phyloP scores from a whole-genome alignment of 2,113 vertebrate genomes.

The Nannobrachium achirus region DNA sequence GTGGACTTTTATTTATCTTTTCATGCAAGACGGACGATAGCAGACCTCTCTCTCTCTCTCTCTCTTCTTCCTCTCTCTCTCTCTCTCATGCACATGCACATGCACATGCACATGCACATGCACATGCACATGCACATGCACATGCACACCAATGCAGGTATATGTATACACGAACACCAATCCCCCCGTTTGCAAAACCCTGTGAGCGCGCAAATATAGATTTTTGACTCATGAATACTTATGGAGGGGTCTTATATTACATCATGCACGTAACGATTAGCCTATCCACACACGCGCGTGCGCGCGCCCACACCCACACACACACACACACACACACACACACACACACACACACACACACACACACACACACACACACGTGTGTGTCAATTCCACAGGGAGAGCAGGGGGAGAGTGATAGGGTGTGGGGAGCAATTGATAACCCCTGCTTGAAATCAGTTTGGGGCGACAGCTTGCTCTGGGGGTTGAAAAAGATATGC shows the following conservation, averaged over 20 bases:
- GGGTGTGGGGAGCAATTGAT: constrained; percentile 4
- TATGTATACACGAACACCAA: not conserved
- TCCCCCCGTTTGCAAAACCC: constrained; percentile 16
- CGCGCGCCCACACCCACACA: not conserved
- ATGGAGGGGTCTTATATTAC: constrained; percentile 28
- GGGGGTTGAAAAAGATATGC: too few species aligned
- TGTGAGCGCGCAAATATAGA: constrained; percentile 41
- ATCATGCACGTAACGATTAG: constrained; percentile 28
- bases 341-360: constrained; percentile 7
- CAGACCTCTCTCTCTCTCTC: not conserved
- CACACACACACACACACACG: not conserved
- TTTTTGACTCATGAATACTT: constrained; percentile 42
- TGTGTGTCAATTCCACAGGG: not conserved
- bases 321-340: not conserved
- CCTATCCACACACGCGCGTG: not conserved
- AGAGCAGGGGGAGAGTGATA: constrained; percentile 6
- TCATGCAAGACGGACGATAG: constrained; percentile 9
- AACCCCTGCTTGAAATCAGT: constrained; percentile 36
- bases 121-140: not conserved
- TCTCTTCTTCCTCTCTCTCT: not conserved
- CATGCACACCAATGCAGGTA: constrained; percentile 7
- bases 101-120: constrained; percentile 5
- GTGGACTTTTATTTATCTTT: constrained; percentile 20
- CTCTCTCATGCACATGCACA: not conserved
- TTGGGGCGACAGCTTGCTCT: constrained; percentile 35